Base-by-base conservation (phyloP, 2,113 vertebrate genomes). In the Dendropsophus ebraccatus region DNA sequence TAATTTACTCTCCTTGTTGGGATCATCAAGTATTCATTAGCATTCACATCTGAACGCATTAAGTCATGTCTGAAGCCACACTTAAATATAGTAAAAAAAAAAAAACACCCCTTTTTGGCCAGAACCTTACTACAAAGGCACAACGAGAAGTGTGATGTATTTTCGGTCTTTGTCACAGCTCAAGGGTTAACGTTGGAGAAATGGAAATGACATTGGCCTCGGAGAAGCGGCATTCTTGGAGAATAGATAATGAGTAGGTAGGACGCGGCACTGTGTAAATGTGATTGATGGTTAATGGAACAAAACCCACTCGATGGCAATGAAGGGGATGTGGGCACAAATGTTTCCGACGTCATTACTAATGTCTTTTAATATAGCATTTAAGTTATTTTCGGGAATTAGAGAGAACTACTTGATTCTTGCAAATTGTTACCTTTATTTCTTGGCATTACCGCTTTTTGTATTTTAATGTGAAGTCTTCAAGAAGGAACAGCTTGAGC, bases 21-120 rank as follows among this genome's bases (percentile, higher is more conserved):
- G 58, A 85, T 74, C 69, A 81, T 81, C 77, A 81, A 86, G 65
- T 80, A 73, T 81, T 81, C 77, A 86, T 86, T 86, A 73, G 77
- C 52, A 86, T 81, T 86, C 85, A 81, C 23, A 73, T 81, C 78
- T 81, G 77, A 54, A 62, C 67, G 25, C 85, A 86, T 86, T 86
- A 86, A 86, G 52, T 86, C 85, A 86, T 74, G 77, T 81, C 77
- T 81, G 77, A 81, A 86, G 17, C 30, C 45, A 49, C 52, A 60
- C 37, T 32, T 74, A 47, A 73, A 35, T 35, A 81, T 58, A 56
- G 67, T 67, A 9, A 86, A 80, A 72, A 70, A 30, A 10, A 25
- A 21, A 14, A 47, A 12, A 50, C 72, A 60, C 85, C 67, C 65
- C 25, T 81, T 56, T 4, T n/a, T 32, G 72, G 37, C 85, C 45